Conservation (phyloP, 2,797 vertebrate genomes). For the Galagoides demidoff region DNA sequence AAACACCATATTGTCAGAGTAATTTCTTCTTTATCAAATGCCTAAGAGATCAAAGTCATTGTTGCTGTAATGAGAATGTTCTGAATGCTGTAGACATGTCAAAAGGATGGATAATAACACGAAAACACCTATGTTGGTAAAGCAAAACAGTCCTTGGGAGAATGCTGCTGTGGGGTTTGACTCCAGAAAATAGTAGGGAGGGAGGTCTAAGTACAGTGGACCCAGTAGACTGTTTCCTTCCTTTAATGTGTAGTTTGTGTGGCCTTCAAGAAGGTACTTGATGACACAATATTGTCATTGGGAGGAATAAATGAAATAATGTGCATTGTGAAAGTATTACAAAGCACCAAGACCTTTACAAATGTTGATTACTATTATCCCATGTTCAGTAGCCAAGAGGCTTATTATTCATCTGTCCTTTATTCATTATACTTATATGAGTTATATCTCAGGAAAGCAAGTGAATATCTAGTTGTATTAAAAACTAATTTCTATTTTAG, state of each 20-base stretch:
- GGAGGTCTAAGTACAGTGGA: neutral
- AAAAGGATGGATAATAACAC: neutral
- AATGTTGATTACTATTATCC: neutral
- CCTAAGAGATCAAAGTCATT: neutral
- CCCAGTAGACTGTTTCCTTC: neutral
- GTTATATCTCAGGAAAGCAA: neutral
- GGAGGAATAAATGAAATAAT: neutral
- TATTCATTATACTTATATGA: neutral
- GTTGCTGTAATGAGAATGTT: neutral
- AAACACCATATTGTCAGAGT: neutral
- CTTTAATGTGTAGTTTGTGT: neutral
- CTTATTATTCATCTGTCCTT: neutral
- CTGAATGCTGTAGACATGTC: neutral
- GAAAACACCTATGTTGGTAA: neutral
- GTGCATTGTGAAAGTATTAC: neutral
- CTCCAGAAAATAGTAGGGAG: neutral
- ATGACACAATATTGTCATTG: neutral
- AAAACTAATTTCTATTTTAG: slow-evolving; percentile 15
- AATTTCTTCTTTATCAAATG: neutral
- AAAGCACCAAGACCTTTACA: neutral
- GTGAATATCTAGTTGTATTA: neutral
- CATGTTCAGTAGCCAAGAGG: neutral
- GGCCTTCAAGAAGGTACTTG: neutral
- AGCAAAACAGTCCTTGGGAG: neutral
- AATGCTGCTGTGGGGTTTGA: neutral